Evolutionary conservation across 2,113 vertebrate genomes (phyloP).

Genomic region (Apaloderma vittatum): DNA sequence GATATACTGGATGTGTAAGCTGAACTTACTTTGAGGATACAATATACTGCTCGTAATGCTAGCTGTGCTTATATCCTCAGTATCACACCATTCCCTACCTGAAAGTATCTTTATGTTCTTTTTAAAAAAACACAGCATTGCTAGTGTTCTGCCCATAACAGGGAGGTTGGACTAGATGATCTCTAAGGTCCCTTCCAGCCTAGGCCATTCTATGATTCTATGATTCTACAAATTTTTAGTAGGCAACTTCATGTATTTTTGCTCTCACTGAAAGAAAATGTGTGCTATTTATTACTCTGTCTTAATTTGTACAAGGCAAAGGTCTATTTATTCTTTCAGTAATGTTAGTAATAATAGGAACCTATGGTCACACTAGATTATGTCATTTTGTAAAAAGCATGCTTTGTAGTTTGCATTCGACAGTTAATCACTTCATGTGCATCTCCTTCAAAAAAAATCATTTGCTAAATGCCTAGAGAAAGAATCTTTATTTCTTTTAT

Average conservation of each 20-base stretch:
- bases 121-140: neutral
- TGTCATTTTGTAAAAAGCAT: neutral
- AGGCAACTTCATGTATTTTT: neutral
- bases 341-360: neutral
- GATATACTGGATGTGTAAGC: neutral
- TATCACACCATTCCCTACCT: neutral
- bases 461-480: neutral
- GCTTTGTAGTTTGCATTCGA: neutral
- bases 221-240: neutral
- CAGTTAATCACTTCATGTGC: neutral
- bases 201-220: too few relatives aligned
- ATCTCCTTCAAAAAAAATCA: neutral
- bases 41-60: neutral
- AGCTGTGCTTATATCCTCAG: neutral
- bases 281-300: neutral
- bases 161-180: too few relatives aligned
- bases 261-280: neutral
- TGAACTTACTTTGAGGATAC: neutral
- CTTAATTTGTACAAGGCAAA: neutral
- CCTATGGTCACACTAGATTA: neutral
- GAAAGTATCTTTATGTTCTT: neutral
- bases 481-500: neutral
- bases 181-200: too few relatives aligned
- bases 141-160: too few relatives aligned
- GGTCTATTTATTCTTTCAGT: neutral